Base-by-base conservation (phyloP, 2,888 invertebrate genomes). In the Acleris sparsana region DNA sequence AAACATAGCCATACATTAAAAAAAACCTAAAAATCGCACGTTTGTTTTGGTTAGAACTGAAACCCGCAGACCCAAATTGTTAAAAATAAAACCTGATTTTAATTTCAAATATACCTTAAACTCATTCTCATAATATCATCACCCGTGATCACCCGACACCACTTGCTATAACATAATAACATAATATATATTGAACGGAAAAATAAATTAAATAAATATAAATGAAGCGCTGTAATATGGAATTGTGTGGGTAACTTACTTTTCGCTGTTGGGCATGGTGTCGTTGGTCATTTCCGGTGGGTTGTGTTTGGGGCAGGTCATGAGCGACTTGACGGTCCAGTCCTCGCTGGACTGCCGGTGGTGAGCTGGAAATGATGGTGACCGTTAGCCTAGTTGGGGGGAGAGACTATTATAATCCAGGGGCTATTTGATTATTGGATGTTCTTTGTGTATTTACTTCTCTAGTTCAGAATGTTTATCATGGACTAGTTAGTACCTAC, bases 111-210 rank as follows among this genome's bases (percentile, higher is more conserved):
- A 84, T 92, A 95, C 96, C 95, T 96, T 94, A 95, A 89, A 87
- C 95, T 95, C 95, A 96, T 96, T 94, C 94, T 94, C 93, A 95
- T 94, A 88, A 96, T 95, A 94, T 95, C 95, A 87, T 95, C 95
- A 89, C 95, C 95, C 74, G 95, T 95, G 93, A 94, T 90, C 84
- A 86, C 85, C 89, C 92, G 91, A 90, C 92, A 91, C 91, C 91
- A 90, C 90, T 91, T 89, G 89, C 91, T 92, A 92, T 83, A 88
- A 90, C 81, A 82, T 79, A 83, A 69, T 73, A 73, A 75, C 33
- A 13, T 39, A 39, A 39, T 74, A 77, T 57, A 59, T 33, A 53
- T 57, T 39, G 22, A 58, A 67, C 49, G 20, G 25, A 69, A 63
- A 57, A 55, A 53, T 52, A 59, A 51, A 61, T 64, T 74, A 65